Evolutionary conservation across 2,113 vertebrate genomes (phyloP).

Genomic region (Falcunculus frontatus): DNA sequence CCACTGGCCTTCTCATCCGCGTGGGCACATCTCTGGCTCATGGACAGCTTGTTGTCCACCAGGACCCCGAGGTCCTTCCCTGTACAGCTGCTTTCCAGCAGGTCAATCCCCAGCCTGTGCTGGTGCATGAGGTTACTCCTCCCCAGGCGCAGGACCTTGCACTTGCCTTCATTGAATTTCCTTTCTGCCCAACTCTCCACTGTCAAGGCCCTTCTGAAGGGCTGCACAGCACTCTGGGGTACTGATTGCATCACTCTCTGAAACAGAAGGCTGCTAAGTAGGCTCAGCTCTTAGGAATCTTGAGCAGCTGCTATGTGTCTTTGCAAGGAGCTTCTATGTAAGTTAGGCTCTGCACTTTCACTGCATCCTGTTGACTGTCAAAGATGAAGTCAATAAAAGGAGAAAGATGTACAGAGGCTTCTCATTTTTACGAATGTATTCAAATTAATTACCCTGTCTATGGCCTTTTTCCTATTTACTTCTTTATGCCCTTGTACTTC

Average conservation of each 20-base stretch:
- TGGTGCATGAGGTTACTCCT: neutral
- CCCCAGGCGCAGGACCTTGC: neutral
- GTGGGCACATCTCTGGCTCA: too few species aligned
- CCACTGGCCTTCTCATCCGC: neutral
- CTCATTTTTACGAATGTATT: neutral
- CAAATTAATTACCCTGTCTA: neutral
- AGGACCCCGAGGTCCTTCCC: neutral
- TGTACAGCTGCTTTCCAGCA: neutral
- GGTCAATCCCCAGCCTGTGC: neutral
- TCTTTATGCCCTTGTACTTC: neutral
- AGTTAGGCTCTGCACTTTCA: neutral
- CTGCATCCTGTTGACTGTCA: neutral
- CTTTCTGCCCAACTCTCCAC: neutral
- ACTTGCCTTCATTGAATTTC: neutral
- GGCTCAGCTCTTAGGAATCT: neutral
- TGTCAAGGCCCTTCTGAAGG: neutral
- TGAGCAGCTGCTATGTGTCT: neutral
- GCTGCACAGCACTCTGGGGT: neutral
- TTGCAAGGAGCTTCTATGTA: neutral
- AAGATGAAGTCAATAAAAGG: neutral
- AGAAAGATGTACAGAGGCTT: neutral
- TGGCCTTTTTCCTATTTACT: neutral
- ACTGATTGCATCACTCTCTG: neutral
- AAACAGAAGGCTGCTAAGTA: neutral
- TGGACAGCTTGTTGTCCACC: neutral